These are phyloP conservation scores for Drosophila phalerata DNA, from an alignment of 2,888 invertebrate genomes.

Conservation along the genomic window DNA sequence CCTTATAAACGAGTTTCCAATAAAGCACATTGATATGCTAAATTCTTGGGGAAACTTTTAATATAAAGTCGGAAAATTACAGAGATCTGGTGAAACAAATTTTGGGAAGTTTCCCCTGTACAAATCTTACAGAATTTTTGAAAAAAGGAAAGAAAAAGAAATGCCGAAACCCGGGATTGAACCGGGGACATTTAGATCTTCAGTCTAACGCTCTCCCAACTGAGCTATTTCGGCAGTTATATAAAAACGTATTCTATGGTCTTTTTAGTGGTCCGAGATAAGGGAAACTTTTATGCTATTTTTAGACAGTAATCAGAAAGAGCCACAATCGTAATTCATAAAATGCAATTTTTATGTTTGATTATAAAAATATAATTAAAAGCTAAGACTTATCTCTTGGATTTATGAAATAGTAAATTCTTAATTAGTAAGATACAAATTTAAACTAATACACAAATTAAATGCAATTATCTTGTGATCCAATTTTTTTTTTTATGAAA, in stretches of 20 bases:
- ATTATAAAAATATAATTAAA: background rate
- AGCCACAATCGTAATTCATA: background rate
- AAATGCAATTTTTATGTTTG: background rate
- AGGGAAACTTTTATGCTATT: background rate
- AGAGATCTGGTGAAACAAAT: background rate
- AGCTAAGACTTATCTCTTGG: background rate
- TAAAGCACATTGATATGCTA: background rate
- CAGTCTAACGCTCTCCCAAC: conserved; percentile 93
- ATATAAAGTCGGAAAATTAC: background rate
- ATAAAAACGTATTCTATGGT: background rate
- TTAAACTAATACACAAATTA: background rate
- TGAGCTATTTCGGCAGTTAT: conserved; percentile 90
- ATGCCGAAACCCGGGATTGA: conserved; percentile 87
- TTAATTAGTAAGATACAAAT: background rate
- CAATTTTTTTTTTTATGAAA: no score
- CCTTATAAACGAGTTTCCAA: background rate
- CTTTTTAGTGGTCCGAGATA: background rate
- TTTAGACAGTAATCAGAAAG: background rate
- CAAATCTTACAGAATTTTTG: background rate
- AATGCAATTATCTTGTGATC: no score
- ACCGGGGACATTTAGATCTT: conserved; percentile 92
- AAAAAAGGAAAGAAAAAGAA: background rate
- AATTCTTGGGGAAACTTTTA: background rate
- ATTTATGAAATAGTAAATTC: background rate
- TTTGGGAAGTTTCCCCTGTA: no score